Base-by-base conservation (phyloP, 2,888 invertebrate genomes). In the Deilephila porcellus region DNA sequence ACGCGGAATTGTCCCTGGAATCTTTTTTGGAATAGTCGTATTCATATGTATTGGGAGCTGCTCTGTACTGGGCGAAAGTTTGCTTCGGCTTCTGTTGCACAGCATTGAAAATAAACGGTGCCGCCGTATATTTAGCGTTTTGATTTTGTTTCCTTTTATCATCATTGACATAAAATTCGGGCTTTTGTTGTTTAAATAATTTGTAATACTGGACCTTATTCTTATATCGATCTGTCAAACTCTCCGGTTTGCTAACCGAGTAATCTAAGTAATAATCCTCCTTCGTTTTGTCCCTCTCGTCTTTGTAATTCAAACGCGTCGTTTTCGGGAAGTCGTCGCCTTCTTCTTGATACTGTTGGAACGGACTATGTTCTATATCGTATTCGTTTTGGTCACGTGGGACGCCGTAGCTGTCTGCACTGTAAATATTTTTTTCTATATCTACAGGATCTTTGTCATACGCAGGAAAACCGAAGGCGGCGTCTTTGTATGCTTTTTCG, bases 381-480 rank as follows among this genome's bases (percentile, higher is more conserved):
- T 86, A 92, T n/a, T 88, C 83, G 29, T 80, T 79, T 37, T 88
- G 82, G 60, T 88, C 89, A 3, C 79, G 85, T 2, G 88, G 81
- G 19, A 79, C 82, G 0, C 90, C 93, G 75, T 93, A 94, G 60
- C 82, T 84, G 19, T 87, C 87, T 0, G 93, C 91, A 73, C 90
- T 88, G 76, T 90, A 93, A 67, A 92, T 89, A 25, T 91, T 89
- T 76, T 90, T 92, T 79, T 93, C 93, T 11, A 79, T 74, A 34
- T 92, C 90, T 17, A 82, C 77, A 1, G 86, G 77, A 63, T 88
- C 83, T 19, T 81, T 78, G 63, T 88, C 86, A 71, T 88, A 94
- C 0, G 91, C 91, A 20, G 92, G 92, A 75, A 95, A 95, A 7
- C 94, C 94, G 72, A 86, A 85, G 0, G 95, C 93, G 20, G 95